phyloP scores from a whole-genome alignment of 2,113 vertebrate species.

The Microcebus lehilahytsara region DNA sequence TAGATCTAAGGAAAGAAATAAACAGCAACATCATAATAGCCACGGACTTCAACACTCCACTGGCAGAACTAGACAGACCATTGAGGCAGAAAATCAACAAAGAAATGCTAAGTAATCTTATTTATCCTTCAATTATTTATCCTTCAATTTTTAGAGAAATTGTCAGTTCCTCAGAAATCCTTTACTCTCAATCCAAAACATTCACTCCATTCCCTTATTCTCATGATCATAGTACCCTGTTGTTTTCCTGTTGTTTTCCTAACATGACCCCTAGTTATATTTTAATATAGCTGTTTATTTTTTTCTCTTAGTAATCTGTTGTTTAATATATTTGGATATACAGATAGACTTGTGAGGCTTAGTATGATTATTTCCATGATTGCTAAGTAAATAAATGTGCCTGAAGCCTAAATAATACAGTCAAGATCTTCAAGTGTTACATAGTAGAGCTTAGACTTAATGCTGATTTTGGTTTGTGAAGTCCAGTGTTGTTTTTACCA shows the following conservation, averaged over 20 bases:
- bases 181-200: background rate
- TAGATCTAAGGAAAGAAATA: too few relatives aligned
- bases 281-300: background rate
- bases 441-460: background rate
- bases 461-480: background rate
- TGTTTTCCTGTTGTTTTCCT: background rate
- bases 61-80: too few relatives aligned
- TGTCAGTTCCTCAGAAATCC: background rate
- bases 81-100: too few relatives aligned
- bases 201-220: background rate
- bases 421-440: background rate
- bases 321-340: background rate
- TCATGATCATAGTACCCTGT: background rate
- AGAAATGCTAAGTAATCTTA: background rate
- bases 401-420: background rate
- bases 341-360: background rate
- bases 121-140: background rate
- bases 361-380: background rate
- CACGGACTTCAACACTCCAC: too few relatives aligned
- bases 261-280: background rate
- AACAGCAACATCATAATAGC: too few relatives aligned
- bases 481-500: background rate
- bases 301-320: background rate
- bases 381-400: background rate
- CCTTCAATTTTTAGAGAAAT: background rate